Conservation (phyloP, 2,797 vertebrate genomes). For the Coranthus polyacanthus region DNA sequence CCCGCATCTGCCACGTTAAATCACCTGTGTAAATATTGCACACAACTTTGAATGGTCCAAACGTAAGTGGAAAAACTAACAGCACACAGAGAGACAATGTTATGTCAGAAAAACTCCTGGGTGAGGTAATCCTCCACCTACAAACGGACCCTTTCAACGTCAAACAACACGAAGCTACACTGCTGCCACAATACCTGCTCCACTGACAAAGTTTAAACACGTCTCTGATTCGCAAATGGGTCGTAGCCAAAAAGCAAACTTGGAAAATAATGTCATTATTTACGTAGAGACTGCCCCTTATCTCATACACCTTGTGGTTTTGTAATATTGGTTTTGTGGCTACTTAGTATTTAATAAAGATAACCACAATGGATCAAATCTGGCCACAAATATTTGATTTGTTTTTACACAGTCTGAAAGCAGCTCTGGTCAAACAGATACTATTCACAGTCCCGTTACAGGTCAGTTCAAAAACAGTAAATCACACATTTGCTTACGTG, state of each 20-base stretch:
- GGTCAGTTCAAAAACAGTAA: not conserved
- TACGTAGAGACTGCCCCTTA: not conserved
- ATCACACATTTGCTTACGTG: not conserved
- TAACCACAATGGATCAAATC: conserved; percentile 5
- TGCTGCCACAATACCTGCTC: conserved; percentile 18
- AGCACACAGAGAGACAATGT: conserved; percentile 25
- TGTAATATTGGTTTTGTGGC: not conserved
- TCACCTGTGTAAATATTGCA: conserved; percentile 37
- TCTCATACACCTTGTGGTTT: not conserved
- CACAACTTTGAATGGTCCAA: conserved; percentile 23
- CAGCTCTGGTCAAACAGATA: too few relatives aligned
- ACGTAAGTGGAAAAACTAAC: conserved; percentile 35
- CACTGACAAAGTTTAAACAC: conserved; percentile 21
- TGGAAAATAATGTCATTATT: conserved; percentile 10
- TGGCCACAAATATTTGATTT: conserved; percentile 4
- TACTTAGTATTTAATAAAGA: conserved; percentile 9
- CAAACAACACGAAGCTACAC: conserved; percentile 36
- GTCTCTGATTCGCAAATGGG: conserved; percentile 13
- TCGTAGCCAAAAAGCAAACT: conserved; percentile 8
- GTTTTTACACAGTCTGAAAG: too few relatives aligned
- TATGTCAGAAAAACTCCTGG: conserved; percentile 31
- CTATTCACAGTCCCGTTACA: not conserved
- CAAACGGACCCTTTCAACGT: conserved; percentile 29
- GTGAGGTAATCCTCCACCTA: conserved; percentile 4
- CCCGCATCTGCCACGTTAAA: conserved; percentile 32